Evolutionary conservation across 2,888 invertebrate species (phyloP).

Genomic region (Harmothoe impar): DNA sequence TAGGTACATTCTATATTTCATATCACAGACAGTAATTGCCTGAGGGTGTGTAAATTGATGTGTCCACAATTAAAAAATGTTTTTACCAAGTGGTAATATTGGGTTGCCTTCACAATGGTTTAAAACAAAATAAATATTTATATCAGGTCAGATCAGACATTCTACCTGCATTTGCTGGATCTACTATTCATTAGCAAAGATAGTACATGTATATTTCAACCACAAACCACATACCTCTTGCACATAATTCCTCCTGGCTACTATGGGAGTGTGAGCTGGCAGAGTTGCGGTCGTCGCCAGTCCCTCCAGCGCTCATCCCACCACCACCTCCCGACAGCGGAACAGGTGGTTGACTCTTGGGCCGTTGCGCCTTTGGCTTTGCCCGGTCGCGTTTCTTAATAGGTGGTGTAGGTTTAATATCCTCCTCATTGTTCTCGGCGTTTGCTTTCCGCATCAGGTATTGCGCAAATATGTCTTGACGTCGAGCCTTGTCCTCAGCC

Average conservation of each 20-base stretch:
- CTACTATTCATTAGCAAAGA: no score
- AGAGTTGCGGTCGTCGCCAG: conserved; percentile 64
- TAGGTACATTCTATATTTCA: no score
- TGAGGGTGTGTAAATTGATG: no score
- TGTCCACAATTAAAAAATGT: no score
- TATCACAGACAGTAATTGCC: no score
- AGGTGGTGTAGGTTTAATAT: conserved; percentile 36
- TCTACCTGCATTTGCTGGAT: no score
- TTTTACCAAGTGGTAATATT: no score
- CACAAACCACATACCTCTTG: conserved; percentile 40
- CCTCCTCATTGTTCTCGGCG: conserved; percentile 89
- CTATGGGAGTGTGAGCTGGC: conserved; percentile 69
- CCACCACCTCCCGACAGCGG: not conserved
- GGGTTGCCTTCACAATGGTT: no score
- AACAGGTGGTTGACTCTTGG: conserved; percentile 66
- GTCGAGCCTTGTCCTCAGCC: conserved; percentile 93
- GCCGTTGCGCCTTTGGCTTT: conserved; percentile 59
- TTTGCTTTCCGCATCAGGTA: conserved; percentile 96
- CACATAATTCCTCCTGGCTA: conserved; percentile 75
- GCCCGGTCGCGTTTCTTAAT: conserved; percentile 25
- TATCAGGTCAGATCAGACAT: not conserved
- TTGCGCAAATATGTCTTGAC: conserved; percentile 94
- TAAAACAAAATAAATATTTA: no score
- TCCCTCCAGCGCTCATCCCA: not conserved
- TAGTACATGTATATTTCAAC: no score